Evolutionary conservation across 2,888 invertebrate genomes (phyloP).

Genomic region (Ferdinandea cuprea): DNA sequence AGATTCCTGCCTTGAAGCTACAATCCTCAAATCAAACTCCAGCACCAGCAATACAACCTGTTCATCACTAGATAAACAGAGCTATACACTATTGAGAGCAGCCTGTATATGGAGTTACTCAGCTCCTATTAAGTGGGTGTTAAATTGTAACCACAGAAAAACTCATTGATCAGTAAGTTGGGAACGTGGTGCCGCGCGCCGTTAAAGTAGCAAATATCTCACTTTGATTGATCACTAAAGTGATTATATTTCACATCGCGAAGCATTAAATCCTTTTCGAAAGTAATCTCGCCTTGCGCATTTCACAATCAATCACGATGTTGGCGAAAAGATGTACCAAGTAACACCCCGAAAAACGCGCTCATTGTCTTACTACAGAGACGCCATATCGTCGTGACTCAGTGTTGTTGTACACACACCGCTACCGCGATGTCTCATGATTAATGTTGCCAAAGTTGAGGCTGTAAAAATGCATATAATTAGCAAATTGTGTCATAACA

Average conservation of each 20-base stretch:
- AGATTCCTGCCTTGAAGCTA: constrained; percentile 26
- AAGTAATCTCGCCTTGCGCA: not conserved
- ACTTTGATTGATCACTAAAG: constrained; percentile 52
- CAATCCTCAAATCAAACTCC: constrained; percentile 12
- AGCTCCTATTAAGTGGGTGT: constrained; percentile 60
- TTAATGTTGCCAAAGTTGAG: constrained; percentile 67
- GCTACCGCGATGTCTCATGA: no score
- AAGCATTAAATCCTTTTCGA: constrained; percentile 6
- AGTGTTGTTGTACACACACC: constrained; percentile 43
- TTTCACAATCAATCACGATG: constrained; percentile 28
- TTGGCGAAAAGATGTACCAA: constrained; percentile 10
- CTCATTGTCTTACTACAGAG: constrained; percentile 42
- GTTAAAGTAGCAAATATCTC: constrained; percentile 3
- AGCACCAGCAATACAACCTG: constrained; percentile 37
- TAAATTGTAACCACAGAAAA: constrained; percentile 47
- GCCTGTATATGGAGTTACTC: constrained; percentile 8
- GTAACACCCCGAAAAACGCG: constrained; percentile 4
- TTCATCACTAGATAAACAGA: constrained; percentile 40
- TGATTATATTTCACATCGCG: constrained; percentile 26
- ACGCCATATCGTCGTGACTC: constrained; percentile 57
- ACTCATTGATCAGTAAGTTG: constrained; percentile 24
- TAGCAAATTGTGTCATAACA: constrained; percentile 63
- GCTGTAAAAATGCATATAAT: constrained; percentile 61
- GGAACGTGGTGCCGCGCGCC: not conserved
- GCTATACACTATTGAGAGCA: not conserved